These are phyloP conservation scores for Apolygus lucorum DNA, from an alignment of 1,140 invertebrate genomes.

Conservation along the genomic window DNA sequence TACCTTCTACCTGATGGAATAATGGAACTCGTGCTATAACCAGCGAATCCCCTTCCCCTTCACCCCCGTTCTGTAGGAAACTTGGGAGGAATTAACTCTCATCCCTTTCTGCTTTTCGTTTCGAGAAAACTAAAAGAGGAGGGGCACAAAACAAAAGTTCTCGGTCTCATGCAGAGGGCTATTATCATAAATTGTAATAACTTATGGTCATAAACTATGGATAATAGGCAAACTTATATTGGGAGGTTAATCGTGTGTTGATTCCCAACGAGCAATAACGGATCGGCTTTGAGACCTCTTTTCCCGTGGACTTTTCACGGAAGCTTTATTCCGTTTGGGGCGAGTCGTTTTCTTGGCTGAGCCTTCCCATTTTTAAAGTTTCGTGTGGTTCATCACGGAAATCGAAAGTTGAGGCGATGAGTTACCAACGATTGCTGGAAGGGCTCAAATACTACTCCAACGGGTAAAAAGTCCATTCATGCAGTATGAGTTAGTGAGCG, in stretches of 20 bases:
- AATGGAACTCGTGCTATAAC: background rate
- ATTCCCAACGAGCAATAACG: constrained; percentile 1
- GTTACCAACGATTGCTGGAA: too few relatives aligned
- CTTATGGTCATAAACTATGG: constrained; percentile 13
- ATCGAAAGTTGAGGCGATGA: too few relatives aligned
- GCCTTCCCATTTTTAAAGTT: too few relatives aligned
- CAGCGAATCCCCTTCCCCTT: background rate
- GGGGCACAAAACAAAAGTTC: background rate
- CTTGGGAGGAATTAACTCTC: background rate
- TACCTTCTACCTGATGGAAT: background rate
- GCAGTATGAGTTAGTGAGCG: too few relatives aligned
- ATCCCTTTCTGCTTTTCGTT: too few relatives aligned
- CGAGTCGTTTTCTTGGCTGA: too few relatives aligned
- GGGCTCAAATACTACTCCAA: too few relatives aligned
- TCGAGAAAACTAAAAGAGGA: too few relatives aligned
- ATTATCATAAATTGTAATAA: constrained; percentile 15
- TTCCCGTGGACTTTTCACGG: background rate
- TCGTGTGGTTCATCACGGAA: too few relatives aligned
- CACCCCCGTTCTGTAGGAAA: background rate
- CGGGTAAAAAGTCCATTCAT: too few relatives aligned
- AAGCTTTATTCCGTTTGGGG: too few relatives aligned
- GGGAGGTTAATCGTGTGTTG: constrained; percentile 12
- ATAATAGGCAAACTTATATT: constrained; percentile 13
- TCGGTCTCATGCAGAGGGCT: background rate
- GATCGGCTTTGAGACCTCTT: background rate